phyloP scores from a whole-genome alignment of 2,888 invertebrate genomes.

The Deilephila porcellus region DNA sequence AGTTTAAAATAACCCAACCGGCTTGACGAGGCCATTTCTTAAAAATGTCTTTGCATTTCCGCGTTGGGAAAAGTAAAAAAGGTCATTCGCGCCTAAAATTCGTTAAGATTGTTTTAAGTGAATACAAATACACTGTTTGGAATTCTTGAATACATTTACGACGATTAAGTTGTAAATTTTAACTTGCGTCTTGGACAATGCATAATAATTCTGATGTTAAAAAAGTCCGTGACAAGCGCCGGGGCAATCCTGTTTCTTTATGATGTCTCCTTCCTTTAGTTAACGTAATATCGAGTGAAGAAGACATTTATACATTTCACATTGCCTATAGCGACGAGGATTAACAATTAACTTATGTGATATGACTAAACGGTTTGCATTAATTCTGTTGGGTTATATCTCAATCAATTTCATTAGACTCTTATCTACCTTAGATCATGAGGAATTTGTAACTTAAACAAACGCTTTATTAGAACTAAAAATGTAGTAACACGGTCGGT shows the following conservation, averaged over 20 bases:
- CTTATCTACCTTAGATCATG: neutral
- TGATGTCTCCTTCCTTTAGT: neutral
- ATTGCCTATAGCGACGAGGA: neutral
- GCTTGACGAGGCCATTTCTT: constrained; percentile 73
- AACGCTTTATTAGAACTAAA: neutral
- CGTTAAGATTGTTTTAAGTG: constrained; percentile 45
- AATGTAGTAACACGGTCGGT: too few relatives aligned
- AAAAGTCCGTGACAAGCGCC: constrained; percentile 23
- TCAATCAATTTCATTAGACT: neutral
- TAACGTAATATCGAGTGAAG: neutral
- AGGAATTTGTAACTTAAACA: neutral
- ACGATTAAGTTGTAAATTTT: constrained; percentile 56
- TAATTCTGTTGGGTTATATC: neutral
- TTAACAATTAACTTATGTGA: neutral
- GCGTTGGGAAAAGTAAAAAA: constrained; percentile 77
- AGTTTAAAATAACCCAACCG: constrained; percentile 78
- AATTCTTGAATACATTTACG: constrained; percentile 53
- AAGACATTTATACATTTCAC: neutral
- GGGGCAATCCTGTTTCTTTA: neutral
- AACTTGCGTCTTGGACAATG: constrained; percentile 42
- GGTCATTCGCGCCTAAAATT: constrained; percentile 73
- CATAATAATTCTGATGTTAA: constrained; percentile 30
- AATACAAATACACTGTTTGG: constrained; percentile 50
- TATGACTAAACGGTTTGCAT: neutral
- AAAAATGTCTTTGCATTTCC: constrained; percentile 80